A percentile compares a stretch with the other conserved stretches of the same genome.
phyloP scores from a whole-genome alignment of 2,797 vertebrate genomes.

The Takifugu rubripes region DNA sequence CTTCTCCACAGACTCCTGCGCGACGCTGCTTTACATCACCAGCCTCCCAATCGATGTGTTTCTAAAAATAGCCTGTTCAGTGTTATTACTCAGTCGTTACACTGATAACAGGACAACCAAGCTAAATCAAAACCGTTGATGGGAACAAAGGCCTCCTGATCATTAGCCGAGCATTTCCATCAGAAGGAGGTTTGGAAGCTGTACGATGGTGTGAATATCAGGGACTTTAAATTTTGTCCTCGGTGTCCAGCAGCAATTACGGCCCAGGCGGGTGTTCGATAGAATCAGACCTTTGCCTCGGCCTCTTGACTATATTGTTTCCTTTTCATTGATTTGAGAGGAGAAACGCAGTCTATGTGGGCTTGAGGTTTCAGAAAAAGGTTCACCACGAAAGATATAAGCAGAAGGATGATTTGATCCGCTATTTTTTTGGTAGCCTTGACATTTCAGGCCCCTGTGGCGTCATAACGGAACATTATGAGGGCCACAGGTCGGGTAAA shows the following conservation, averaged over 20 bases:
- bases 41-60: slow-evolving; percentile 50
- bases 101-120: slow-evolving; percentile 38
- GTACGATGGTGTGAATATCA: not conserved
- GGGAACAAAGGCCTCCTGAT: slow-evolving; percentile 18
- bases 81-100: slow-evolving; percentile 51
- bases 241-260: slow-evolving; percentile 33
- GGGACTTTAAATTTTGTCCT: not conserved
- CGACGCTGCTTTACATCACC: slow-evolving; percentile 49
- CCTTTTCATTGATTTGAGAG: slow-evolving; percentile 58
- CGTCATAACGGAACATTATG: slow-evolving; percentile 1
- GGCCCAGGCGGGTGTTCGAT: slow-evolving; percentile 53
- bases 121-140: slow-evolving; percentile 35
- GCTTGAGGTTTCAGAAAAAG: slow-evolving; percentile 23
- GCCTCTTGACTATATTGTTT: slow-evolving; percentile 60
- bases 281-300: slow-evolving; percentile 49
- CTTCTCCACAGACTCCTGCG: slow-evolving; percentile 28
- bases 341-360: slow-evolving; percentile 40
- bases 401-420: slow-evolving; percentile 35
- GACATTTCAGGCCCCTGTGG: not conserved
- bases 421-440: slow-evolving; percentile 8
- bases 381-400: slow-evolving; percentile 8
- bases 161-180: slow-evolving; percentile 28
- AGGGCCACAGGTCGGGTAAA: slow-evolving; percentile 6
- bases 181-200: slow-evolving; percentile 2
- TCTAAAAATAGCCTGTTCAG: slow-evolving; percentile 63